phyloP scores from a whole-genome alignment of 2,113 vertebrate species.

The Ictalurus punctatus region DNA sequence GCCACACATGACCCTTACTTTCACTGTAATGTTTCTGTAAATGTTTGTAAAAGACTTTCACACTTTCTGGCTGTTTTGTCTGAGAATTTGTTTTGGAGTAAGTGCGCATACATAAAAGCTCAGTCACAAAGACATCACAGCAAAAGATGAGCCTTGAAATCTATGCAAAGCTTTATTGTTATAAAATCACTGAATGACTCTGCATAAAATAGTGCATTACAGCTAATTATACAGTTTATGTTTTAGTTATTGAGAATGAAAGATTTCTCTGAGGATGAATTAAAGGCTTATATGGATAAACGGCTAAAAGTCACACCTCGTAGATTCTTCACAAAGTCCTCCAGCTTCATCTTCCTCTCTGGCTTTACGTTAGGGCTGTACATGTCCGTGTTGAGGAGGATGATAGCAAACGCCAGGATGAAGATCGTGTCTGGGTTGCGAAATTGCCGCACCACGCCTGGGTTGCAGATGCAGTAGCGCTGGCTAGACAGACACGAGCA shows the following conservation, averaged over 20 bases:
- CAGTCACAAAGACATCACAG: background rate
- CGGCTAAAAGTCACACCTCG: constrained; percentile 74
- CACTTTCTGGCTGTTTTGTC: background rate
- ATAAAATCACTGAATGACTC: background rate
- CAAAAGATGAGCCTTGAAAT: background rate
- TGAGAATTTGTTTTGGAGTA: background rate
- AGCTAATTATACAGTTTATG: background rate
- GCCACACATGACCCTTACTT: background rate
- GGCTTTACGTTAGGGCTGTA: constrained; percentile 91
- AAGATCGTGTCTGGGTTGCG: constrained; percentile 92
- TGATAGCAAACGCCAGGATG: constrained; percentile 89
- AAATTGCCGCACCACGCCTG: constrained; percentile 86
- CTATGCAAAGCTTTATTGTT: background rate
- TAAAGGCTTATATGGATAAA: background rate
- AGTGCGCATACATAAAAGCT: background rate
- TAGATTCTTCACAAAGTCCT: constrained; percentile 90
- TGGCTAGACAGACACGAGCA: constrained; percentile 70
- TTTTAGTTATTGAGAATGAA: background rate
- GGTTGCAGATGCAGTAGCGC: constrained; percentile 91
- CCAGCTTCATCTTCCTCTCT: constrained; percentile 90
- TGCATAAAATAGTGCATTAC: background rate
- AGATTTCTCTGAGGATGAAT: background rate
- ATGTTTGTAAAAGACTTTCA: background rate
- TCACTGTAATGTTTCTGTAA: background rate
- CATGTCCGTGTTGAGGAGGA: constrained; percentile 91